These are phyloP conservation scores for Fistularia commersonii DNA, from an alignment of 2,797 vertebrate genomes.

Conservation along the genomic window DNA sequence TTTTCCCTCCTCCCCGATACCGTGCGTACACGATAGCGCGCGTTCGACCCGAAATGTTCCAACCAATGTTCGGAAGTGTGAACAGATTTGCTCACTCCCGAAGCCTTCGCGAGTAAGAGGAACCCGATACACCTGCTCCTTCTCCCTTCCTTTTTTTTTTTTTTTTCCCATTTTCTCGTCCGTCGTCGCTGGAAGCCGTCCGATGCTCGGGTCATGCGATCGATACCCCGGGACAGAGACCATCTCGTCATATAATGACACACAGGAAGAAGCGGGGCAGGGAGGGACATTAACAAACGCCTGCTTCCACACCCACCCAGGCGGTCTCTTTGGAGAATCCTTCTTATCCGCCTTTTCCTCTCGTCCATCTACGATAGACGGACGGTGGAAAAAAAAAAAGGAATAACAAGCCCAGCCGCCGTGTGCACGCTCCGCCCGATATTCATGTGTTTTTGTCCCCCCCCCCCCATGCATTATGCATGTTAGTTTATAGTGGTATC, in stretches of 20 bases:
- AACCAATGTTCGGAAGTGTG: too few species aligned
- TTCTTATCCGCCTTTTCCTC: slow-evolving; percentile 15
- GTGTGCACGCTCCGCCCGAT: slow-evolving; percentile 4
- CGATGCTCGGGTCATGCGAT: slow-evolving; percentile 42
- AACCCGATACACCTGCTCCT: too few species aligned
- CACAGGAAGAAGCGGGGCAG: slow-evolving; percentile 30
- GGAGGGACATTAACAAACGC: slow-evolving; percentile 55
- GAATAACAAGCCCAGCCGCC: slow-evolving; percentile 20
- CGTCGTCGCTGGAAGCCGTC: slow-evolving; percentile 30
- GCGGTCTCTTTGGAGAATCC: slow-evolving; percentile 14
- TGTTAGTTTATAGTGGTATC: slow-evolving; percentile 37
- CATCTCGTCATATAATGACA: slow-evolving; percentile 54
- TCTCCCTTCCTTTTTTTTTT: neutral
- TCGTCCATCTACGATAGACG: slow-evolving; percentile 25
- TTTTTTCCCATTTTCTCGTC: slow-evolving; percentile 15
- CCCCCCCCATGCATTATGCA: slow-evolving; percentile 59
- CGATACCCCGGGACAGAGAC: slow-evolving; percentile 56
- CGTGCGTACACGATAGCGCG: too few species aligned
- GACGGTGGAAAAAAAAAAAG: slow-evolving; percentile 24
- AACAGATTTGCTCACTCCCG: neutral
- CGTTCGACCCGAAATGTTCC: too few species aligned
- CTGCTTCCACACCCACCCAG: slow-evolving; percentile 41
- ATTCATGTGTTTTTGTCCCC: slow-evolving; percentile 35
- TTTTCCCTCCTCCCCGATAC: too few species aligned
- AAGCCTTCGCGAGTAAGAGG: too few species aligned